Percentiles rank a stretch among this genome's conserved stretches.
phyloP scores from a whole-genome alignment of 1,140 invertebrate species.

The Trinorchestia longiramus region DNA sequence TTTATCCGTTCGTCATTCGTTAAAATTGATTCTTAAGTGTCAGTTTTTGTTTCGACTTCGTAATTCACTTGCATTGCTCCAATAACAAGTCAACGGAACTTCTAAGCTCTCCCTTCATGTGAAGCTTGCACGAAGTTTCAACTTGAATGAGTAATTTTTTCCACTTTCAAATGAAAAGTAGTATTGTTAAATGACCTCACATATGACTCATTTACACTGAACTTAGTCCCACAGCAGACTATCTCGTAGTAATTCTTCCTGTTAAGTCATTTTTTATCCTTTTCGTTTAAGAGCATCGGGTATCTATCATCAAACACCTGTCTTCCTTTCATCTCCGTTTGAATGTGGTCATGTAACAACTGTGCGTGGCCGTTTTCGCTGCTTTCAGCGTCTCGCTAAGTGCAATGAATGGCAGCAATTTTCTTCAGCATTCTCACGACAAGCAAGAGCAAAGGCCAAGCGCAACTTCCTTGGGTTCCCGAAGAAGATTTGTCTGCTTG shows the following conservation, averaged over 20 bases:
- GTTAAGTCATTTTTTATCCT: not conserved
- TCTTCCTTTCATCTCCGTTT: not conserved
- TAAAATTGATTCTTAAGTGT: too few relatives aligned
- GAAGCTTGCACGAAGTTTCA: too few relatives aligned
- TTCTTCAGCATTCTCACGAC: not conserved
- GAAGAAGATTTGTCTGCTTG: not conserved
- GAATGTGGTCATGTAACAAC: not conserved
- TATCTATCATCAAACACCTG: not conserved
- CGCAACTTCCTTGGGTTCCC: not conserved
- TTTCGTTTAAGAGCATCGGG: not conserved
- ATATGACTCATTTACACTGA: not conserved
- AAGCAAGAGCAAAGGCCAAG: not conserved
- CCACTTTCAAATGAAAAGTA: not conserved
- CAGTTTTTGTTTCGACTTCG: too few relatives aligned
- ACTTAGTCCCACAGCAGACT: too few relatives aligned
- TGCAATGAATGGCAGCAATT: conserved; percentile 7
- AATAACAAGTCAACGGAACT: too few relatives aligned
- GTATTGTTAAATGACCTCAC: not conserved
- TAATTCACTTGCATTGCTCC: too few relatives aligned
- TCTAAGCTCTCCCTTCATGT: too few relatives aligned
- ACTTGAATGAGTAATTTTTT: too few relatives aligned
- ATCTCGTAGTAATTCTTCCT: not conserved
- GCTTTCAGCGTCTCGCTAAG: not conserved
- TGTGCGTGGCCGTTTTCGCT: not conserved
- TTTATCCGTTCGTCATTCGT: too few relatives aligned